Base-by-base conservation (phyloP, 2,888 invertebrate species). In the Orthonevra nobilis region DNA sequence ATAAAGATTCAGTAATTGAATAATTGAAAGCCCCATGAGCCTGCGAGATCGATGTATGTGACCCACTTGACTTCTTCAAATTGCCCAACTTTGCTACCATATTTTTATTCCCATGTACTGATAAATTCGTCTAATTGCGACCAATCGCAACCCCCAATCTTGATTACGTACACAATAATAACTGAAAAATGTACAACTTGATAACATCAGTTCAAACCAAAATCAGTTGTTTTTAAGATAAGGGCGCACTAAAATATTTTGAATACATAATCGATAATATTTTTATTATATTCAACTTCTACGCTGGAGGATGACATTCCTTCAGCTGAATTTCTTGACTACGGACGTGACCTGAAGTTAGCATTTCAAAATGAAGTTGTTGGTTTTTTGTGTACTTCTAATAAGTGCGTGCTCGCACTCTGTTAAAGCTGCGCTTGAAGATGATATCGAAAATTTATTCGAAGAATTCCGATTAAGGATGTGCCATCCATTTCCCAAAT, bases 401-500 rank as follows among this genome's bases (percentile, higher is more conserved):
- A 40, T 61, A 2, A 1, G 58, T 34, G 23, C 6, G 2, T 38
- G 38, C n/a, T 26, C 1, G 3, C 38, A 7, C 28, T 9, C 19
- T 6, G 52, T 32, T 1, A 10, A 6, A 2, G 72, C 72, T 14
- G 0, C 82, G 0, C 77, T 83, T 58, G 87, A 86, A 9, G 66
- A 81, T 4, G 46, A 61, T 19, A 83, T 88, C 46, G 42, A 58
- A 2, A 34, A 69, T 1, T 83, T 87, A 26, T 74, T 88, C 0
- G 81, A 86, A n/a, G 84, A 85, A 58, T 82, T 88, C 14, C 82
- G 85, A 0, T 34, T 52, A 50, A 84, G 88, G 1, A 88, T 87
- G 87, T 87, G 87, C 12, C 86, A 87, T 70, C 85, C 87, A 0
- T 83, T 88, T 54, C 84, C 85, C 0, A 83, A 83, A 58, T 81